A percentile compares a stretch with the other conserved stretches of the same genome.
phyloP scores from a whole-genome alignment of 2,113 vertebrate species.

The Mugil cephalus region DNA sequence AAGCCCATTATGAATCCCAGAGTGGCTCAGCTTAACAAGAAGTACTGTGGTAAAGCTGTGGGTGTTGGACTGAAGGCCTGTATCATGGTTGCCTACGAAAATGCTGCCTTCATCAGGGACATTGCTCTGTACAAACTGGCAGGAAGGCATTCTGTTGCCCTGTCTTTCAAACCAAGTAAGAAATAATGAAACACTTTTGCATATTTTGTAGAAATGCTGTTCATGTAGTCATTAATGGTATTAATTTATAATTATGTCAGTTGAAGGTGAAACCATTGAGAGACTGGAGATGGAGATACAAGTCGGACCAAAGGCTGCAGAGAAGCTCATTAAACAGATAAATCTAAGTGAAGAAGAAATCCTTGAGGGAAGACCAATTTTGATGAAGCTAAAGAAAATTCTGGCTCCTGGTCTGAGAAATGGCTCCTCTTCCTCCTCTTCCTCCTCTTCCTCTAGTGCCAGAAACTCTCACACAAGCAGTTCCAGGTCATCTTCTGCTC shows the following conservation, averaged over 20 bases:
- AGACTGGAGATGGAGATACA: conserved; percentile 86
- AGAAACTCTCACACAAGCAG: conserved; percentile 46
- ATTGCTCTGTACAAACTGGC: conserved; percentile 71
- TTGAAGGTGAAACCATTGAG: conserved; percentile 79
- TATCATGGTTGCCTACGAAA: conserved; percentile 70
- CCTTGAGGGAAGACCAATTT: conserved; percentile 48
- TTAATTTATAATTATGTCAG: conserved; percentile 44
- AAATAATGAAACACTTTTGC: background rate
- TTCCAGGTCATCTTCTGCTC: conserved; percentile 25
- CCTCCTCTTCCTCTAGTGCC: conserved; percentile 53
- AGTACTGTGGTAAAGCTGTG: conserved; percentile 67
- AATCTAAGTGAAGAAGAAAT: conserved; percentile 63
- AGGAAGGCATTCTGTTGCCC: conserved; percentile 78
- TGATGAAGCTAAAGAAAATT: conserved; percentile 85
- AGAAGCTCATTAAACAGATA: conserved; percentile 80
- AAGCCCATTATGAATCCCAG: background rate
- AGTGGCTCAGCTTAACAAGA: conserved; percentile 51
- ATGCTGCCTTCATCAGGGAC: conserved; percentile 75
- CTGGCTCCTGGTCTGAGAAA: conserved; percentile 61
- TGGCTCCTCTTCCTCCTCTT: conserved; percentile 48
- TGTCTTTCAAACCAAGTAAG: conserved; percentile 82
- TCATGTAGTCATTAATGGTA: background rate
- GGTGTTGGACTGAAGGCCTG: conserved; percentile 80
- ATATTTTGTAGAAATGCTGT: background rate
- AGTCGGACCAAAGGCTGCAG: conserved; percentile 81